Evolutionary conservation across 2,888 invertebrate species (phyloP).

Genomic region (Drosophila antonietae): DNA sequence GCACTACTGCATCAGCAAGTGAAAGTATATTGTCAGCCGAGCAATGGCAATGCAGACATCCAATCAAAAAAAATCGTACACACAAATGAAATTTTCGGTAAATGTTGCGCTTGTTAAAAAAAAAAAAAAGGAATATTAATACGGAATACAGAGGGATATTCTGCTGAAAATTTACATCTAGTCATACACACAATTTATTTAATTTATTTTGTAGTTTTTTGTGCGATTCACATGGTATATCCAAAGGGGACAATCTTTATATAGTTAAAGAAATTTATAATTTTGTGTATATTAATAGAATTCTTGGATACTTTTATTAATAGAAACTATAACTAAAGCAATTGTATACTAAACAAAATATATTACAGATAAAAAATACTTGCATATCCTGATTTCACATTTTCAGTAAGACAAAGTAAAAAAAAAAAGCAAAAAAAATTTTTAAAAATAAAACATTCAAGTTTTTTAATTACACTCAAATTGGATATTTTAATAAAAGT

Average conservation of each 20-base stretch:
- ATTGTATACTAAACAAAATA: neutral
- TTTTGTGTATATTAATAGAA: neutral
- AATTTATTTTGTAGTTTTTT: slow-evolving; percentile 4
- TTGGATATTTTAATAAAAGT: neutral
- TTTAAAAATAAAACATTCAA: no score
- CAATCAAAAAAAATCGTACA: slow-evolving; percentile 42
- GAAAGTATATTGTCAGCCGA: slow-evolving; percentile 55
- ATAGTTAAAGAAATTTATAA: neutral
- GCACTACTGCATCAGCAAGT: slow-evolving; percentile 63
- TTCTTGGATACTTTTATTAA: neutral
- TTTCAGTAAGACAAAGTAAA: no score
- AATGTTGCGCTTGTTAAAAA: slow-evolving; percentile 36
- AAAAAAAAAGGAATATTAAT: neutral
- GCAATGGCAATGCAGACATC: slow-evolving; percentile 63
- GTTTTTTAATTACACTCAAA: no score
- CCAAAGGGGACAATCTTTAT: neutral
- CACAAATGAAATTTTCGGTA: slow-evolving; percentile 66
- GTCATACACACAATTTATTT: slow-evolving; percentile 23
- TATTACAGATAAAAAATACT: no score
- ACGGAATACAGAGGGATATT: slow-evolving; percentile 2
- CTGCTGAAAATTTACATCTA: slow-evolving; percentile 30
- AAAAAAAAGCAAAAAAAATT: no score
- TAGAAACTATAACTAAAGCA: neutral
- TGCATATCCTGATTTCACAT: no score
- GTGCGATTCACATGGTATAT: slow-evolving; percentile 24